These are phyloP conservation scores for Operophtera brumata DNA, from an alignment of 2,888 invertebrate genomes.

Conservation along the genomic window DNA sequence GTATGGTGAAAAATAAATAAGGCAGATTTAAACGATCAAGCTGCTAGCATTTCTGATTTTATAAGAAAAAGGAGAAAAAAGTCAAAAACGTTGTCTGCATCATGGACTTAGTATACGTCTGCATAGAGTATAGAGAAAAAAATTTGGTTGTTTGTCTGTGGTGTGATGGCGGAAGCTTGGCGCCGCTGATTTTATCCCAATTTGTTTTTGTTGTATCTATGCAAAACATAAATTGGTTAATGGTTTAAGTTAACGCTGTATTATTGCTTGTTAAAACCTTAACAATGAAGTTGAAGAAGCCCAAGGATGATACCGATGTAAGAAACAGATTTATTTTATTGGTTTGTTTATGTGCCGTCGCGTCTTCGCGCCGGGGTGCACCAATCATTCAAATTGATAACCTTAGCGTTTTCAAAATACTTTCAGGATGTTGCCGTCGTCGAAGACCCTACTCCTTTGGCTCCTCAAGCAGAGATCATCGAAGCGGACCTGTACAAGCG, in stretches of 20 bases:
- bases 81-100: too few relatives aligned
- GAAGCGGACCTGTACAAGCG: conserved; percentile 74
- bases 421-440: conserved; percentile 44
- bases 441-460: conserved; percentile 29
- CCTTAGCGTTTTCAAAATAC: conserved; percentile 2
- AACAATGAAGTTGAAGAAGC: conserved; percentile 22
- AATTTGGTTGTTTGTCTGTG: background rate
- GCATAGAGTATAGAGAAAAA: too few relatives aligned
- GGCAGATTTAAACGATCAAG: background rate
- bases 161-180: background rate
- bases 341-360: conserved; percentile 1
- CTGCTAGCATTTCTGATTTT: too few relatives aligned
- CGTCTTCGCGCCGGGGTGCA: background rate
- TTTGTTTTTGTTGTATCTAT: background rate
- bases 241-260: background rate
- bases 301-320: conserved; percentile 26
- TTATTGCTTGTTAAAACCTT: background rate
- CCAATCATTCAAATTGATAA: background rate
- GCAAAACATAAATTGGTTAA: background rate
- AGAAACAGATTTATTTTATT: background rate
- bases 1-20: background rate
- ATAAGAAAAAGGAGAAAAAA: too few relatives aligned
- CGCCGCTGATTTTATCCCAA: background rate
- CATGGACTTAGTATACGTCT: too few relatives aligned
- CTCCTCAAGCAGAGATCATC: conserved; percentile 73